Conservation (phyloP, 2,888 invertebrate species). For the Amiota minor region DNA sequence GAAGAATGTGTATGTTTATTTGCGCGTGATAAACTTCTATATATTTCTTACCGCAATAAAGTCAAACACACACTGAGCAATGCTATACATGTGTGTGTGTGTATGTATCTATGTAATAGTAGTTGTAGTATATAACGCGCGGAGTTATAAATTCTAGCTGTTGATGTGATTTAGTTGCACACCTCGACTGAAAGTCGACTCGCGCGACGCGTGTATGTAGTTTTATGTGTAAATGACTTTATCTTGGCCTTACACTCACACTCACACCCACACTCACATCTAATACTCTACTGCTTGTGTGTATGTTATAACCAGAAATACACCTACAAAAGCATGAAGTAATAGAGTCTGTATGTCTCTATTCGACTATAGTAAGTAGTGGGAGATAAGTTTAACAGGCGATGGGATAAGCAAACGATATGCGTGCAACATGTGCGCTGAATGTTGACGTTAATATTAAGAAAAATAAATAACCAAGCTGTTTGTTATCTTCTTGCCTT, state of each 20-base stretch:
- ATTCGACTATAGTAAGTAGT: neutral
- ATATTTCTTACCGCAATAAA: slow-evolving; percentile 61
- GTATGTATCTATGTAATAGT: neutral
- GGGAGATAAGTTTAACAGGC: neutral
- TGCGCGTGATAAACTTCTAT: slow-evolving; percentile 61
- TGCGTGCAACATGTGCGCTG: slow-evolving; percentile 67
- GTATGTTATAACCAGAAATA: no score
- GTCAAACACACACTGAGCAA: slow-evolving; percentile 47
- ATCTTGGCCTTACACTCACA: slow-evolving; percentile 43
- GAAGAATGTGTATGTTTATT: slow-evolving; percentile 42
- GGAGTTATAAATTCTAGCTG: slow-evolving; percentile 63
- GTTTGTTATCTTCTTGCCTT: slow-evolving; percentile 57
- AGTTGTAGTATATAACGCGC: no score
- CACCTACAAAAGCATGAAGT: neutral
- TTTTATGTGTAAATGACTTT: slow-evolving; percentile 61
- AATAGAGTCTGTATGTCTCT: neutral
- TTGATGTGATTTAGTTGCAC: slow-evolving; percentile 66
- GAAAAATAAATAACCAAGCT: slow-evolving; percentile 66
- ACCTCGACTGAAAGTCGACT: slow-evolving; percentile 65
- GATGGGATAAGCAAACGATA: slow-evolving; percentile 1
- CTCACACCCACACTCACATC: neutral
- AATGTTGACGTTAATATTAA: slow-evolving; percentile 68
- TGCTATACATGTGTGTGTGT: neutral
- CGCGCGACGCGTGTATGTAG: slow-evolving; percentile 32
- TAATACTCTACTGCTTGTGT: no score